Evolutionary conservation across 1,140 invertebrate species (phyloP).

Genomic region (Brachionus manjavacas): DNA sequence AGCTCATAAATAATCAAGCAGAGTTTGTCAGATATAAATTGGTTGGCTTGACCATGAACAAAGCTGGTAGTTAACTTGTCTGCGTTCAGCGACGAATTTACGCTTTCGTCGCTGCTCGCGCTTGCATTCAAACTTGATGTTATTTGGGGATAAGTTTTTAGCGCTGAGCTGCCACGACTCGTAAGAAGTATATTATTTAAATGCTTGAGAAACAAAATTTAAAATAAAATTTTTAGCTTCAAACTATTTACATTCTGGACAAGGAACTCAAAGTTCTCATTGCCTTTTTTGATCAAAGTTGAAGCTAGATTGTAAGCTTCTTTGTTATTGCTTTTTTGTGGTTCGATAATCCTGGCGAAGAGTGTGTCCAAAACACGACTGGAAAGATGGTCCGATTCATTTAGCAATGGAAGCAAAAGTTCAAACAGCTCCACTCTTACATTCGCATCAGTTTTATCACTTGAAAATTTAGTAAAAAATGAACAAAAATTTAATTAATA

Average conservation of each 20-base stretch:
- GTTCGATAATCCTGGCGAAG: conserved; percentile 87
- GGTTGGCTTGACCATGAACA: not conserved
- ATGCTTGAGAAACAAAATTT: not conserved
- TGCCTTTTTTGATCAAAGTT: conserved; percentile 68
- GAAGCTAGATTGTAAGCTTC: conserved; percentile 83
- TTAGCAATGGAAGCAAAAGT: conserved; percentile 83
- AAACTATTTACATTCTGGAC: conserved; percentile 18
- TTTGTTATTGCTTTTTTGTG: conserved; percentile 82
- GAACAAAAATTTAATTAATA: conserved; percentile 65
- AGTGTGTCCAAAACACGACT: conserved; percentile 89
- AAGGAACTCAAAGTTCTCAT: conserved; percentile 19
- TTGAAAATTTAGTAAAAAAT: conserved; percentile 57
- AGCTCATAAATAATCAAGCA: conserved; percentile 95
- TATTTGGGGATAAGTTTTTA: not conserved
- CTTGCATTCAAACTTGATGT: not conserved
- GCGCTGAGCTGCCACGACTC: not conserved
- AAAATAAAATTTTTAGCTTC: not conserved
- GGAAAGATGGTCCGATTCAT: conserved; percentile 87
- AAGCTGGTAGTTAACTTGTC: not conserved
- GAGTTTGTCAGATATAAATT: conserved; percentile 58
- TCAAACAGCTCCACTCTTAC: conserved; percentile 94
- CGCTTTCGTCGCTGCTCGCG: not conserved
- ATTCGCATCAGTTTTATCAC: conserved; percentile 88
- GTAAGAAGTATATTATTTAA: conserved; percentile 11
- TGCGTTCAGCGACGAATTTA: not conserved